A percentile compares a stretch with the other conserved stretches of the same genome.
Evolutionary conservation across 1,140 invertebrate genomes (phyloP).

Genomic region (Trichogramma pretiosum): DNA sequence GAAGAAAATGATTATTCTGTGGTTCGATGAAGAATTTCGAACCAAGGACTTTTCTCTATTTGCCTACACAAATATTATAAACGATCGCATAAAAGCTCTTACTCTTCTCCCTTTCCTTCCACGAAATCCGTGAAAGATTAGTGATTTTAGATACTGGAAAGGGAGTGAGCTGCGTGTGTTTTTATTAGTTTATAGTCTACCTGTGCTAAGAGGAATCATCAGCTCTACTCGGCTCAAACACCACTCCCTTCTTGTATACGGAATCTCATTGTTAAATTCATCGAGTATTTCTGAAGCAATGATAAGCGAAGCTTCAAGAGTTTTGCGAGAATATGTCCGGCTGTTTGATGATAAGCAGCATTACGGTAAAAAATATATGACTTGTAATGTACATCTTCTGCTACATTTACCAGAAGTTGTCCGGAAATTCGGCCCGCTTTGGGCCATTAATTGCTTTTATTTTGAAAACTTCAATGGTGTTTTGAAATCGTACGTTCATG

Average conservation of each 20-base stretch:
- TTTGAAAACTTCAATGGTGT: slow-evolving; percentile 20
- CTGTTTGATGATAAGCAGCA: slow-evolving; percentile 15
- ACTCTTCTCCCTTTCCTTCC: slow-evolving; percentile 11
- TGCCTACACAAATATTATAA: neutral
- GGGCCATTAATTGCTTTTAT: slow-evolving; percentile 16
- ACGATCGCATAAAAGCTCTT: slow-evolving; percentile 1
- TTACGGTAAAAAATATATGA: slow-evolving; percentile 17
- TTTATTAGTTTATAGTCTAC: slow-evolving; percentile 8
- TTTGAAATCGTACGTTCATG: slow-evolving; percentile 12
- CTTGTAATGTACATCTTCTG: slow-evolving; percentile 20
- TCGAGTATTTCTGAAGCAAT: neutral
- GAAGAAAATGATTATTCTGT: slow-evolving; percentile 6
- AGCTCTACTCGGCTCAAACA: too few relatives aligned
- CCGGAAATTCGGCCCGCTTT: slow-evolving; percentile 19
- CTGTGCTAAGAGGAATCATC: slow-evolving; percentile 7
- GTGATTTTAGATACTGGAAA: slow-evolving; percentile 15
- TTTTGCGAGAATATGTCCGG: slow-evolving; percentile 13
- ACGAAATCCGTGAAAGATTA: slow-evolving; percentile 2
- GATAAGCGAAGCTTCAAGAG: neutral
- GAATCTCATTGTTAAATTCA: too few relatives aligned
- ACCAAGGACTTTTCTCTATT: neutral
- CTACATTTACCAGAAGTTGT: slow-evolving; percentile 21
- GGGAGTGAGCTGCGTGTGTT: slow-evolving; percentile 12
- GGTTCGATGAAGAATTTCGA: slow-evolving; percentile 5
- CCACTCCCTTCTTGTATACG: too few relatives aligned